Evolutionary conservation across 2,888 invertebrate species (phyloP), one percentile per base, ranked within the genome.

Genomic region (Marasmarcha lunaedactyla): DNA sequence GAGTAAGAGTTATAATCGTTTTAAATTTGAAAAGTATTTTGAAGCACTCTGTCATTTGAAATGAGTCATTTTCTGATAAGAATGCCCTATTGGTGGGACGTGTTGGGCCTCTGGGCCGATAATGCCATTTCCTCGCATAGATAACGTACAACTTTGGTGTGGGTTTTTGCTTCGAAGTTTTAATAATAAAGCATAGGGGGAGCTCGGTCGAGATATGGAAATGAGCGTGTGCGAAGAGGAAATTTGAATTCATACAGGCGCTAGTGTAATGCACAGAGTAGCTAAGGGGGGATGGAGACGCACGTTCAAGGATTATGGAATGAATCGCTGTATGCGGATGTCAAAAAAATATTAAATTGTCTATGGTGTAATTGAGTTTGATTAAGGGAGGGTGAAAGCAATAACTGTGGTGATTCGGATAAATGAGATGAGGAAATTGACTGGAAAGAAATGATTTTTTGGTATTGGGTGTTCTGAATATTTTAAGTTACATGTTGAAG

Each of bases 41-140:
- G 74, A 71, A 79, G 77, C 83, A 83, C 84, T 85, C 84, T 84
- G 84, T 84, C 84, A 84, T 88, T 87, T 87, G 86, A 87, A 87
- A 88, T 87, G 87, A 88, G 85, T 88, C 87, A 88, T 88, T 88
- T 88, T 88, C 87, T 88, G 88, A 88, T 88, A 88, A 87, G 87
- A 84, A 84, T 79, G 79, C 81, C 77, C 84, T 84, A 84, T 84
- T 84, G 84, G 84, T 77, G 77, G 76, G 78, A 77, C 77, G 78
- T 73, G 81, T 77, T 71, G 71, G 71, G 52, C 63, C 71, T 71
- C 66, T 62, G 59, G 63, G 61, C 69, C 74, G 81, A 83, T 81
- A 81, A 81, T 76, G 67, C 73, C 68, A 79, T 81, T 81, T 81
- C 81, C 83, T 73, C 48, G 59, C 59, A 9, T 2, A 79, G 81